phyloP scores from a whole-genome alignment of 1,140 invertebrate genomes.

The Lethrus apterus region DNA sequence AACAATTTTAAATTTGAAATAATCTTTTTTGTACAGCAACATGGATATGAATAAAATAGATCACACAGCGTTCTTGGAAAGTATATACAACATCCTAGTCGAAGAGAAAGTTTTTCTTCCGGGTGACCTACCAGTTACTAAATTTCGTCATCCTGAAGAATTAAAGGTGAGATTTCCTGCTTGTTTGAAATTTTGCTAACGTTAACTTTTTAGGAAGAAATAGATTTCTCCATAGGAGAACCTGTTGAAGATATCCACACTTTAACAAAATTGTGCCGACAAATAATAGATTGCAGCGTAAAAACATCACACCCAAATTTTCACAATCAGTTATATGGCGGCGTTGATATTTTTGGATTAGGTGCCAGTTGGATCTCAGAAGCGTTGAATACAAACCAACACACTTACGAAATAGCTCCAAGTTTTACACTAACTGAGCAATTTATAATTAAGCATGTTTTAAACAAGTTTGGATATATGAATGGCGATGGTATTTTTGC shows the following conservation, averaged over 20 bases:
- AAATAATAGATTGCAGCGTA: conserved; percentile 60
- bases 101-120: neutral
- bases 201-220: conserved; percentile 14
- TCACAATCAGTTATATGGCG: conserved; percentile 71
- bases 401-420: conserved; percentile 71
- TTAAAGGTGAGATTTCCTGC: neutral
- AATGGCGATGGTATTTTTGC: conserved; percentile 64
- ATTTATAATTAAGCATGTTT: conserved; percentile 53
- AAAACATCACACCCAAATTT: conserved; percentile 66
- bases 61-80: neutral
- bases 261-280: conserved; percentile 23
- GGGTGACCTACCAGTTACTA: neutral
- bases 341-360: conserved; percentile 62
- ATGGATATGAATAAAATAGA: neutral
- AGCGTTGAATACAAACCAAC: conserved; percentile 72
- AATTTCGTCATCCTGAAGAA: neutral
- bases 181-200: neutral
- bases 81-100: neutral
- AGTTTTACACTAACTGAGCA: conserved; percentile 66
- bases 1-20: no score
- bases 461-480: conserved; percentile 58
- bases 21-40: no score
- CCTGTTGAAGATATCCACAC: conserved; percentile 6
- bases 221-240: conserved; percentile 14
- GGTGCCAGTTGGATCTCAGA: conserved; percentile 68